Conservation (phyloP, 2,113 vertebrate genomes). For the Anoplopoma fimbria region DNA sequence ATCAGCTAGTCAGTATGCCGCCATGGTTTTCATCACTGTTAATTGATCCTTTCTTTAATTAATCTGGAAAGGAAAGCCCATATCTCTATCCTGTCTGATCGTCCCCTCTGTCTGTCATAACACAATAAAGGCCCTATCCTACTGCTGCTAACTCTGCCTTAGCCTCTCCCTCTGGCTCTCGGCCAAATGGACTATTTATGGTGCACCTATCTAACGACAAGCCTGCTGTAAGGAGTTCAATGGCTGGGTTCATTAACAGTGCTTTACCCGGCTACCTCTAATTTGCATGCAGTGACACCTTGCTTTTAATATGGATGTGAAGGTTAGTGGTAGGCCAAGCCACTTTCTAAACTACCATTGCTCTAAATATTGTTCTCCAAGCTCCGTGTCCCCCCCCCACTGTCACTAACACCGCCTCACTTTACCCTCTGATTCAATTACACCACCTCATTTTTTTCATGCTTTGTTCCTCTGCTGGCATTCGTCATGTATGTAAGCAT, state of each 20-base stretch:
- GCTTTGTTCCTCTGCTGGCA: slow-evolving; percentile 57
- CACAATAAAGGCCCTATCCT: slow-evolving; percentile 79
- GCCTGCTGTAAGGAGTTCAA: slow-evolving; percentile 65
- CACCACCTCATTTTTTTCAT: slow-evolving; percentile 33
- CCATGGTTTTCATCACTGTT: slow-evolving; percentile 85
- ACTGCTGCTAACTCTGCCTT: slow-evolving; percentile 64
- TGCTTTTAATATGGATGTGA: slow-evolving; percentile 77
- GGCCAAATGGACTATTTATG: slow-evolving; percentile 81
- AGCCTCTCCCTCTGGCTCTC: slow-evolving; percentile 71
- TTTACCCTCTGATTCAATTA: slow-evolving; percentile 65
- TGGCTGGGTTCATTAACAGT: slow-evolving; percentile 77
- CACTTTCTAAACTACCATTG: slow-evolving; percentile 61
- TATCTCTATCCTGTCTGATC: slow-evolving; percentile 82
- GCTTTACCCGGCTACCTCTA: slow-evolving; percentile 72
- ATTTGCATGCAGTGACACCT: slow-evolving; percentile 80
- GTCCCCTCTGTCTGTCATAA: slow-evolving; percentile 82
- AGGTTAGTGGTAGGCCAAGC: slow-evolving; percentile 75
- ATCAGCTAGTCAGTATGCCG: slow-evolving; percentile 82
- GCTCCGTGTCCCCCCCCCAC: slow-evolving; percentile 40
- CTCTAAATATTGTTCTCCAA: slow-evolving; percentile 63
- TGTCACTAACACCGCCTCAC: slow-evolving; percentile 40
- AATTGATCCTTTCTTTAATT: slow-evolving; percentile 89
- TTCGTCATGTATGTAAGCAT: slow-evolving; percentile 50
- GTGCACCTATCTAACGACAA: slow-evolving; percentile 67
- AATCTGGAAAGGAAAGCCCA: slow-evolving; percentile 84